A percentile compares a stretch with the other conserved stretches of the same genome.
These are phyloP conservation scores for Chalcosyrphus nemorum DNA, from an alignment of 2,888 invertebrate genomes.

Conservation along the genomic window DNA sequence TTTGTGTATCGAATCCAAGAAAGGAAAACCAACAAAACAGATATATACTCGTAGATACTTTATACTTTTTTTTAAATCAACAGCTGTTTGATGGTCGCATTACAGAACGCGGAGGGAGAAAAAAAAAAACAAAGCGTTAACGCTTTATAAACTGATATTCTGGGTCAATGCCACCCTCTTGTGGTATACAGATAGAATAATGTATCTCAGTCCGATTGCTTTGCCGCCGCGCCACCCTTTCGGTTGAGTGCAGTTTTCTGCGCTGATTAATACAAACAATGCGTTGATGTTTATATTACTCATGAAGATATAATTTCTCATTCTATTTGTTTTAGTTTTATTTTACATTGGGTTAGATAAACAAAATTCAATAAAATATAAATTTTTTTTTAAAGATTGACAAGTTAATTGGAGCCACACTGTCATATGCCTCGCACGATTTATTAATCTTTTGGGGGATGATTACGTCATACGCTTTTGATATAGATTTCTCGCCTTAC, in stretches of 20 bases:
- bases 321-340: background rate
- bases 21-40: slow-evolving; percentile 42
- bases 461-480: slow-evolving; percentile 33
- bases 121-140: slow-evolving; percentile 39
- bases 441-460: slow-evolving; percentile 4
- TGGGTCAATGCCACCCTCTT: slow-evolving; percentile 69
- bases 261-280: slow-evolving; percentile 54
- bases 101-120: background rate
- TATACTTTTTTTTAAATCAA: slow-evolving; percentile 19
- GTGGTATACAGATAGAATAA: slow-evolving; percentile 10
- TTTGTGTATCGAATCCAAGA: slow-evolving; percentile 42
- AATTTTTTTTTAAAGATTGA: slow-evolving; percentile 26
- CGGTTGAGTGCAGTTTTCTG: slow-evolving; percentile 49
- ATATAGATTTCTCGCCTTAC: background rate
- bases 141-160: slow-evolving; percentile 62
- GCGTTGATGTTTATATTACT: slow-evolving; percentile 29
- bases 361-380: background rate
- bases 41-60: background rate
- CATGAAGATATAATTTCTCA: slow-evolving; percentile 4
- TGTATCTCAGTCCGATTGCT: background rate
- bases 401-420: slow-evolving; percentile 44
- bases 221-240: background rate
- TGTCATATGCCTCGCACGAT: slow-evolving; percentile 40
- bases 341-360: slow-evolving; percentile 1
- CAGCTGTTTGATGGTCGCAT: background rate